Evolutionary conservation across 1,140 invertebrate species (phyloP), one percentile per base, ranked within the genome.

Genomic region (Sipha flava): DNA sequence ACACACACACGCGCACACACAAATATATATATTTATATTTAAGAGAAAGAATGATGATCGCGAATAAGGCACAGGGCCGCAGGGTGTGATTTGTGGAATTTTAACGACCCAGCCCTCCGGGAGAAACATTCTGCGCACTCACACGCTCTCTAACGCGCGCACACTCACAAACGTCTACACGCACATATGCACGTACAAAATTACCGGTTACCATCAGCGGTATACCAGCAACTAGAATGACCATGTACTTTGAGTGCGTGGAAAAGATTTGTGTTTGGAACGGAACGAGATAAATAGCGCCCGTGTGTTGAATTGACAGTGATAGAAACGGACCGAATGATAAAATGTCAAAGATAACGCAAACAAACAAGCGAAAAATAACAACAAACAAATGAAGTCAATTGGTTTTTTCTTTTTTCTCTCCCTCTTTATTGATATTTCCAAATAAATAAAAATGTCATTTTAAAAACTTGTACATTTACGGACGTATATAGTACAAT

Each of bases 71-170:
- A 43, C 52, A 23, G 21, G 34, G 37, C 52, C 73, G n/a, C 18
- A 57, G 52, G 73, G 52, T 31, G 52, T 59, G 52, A 23, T 77
- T 77, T 57, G 73, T 77, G 73, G 34, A 77, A 77, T 77, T 57
- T 54, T 37, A 77, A 77, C 52, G 52, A 77, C 73, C 49, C 14
- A 3, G n/a, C 37, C 37, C 64, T 26, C 34, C 37, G 64, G 64
- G 62, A 40, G 16, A 21, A 68, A 68, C 47, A n/a, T 52, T 49
- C 34, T 47, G 29, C n/a, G 43, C 31, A 23, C 21, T 57, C 49
- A 12, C 29, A 52, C 62, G 37, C 64, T 66, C 64, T 66, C 64
- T 62, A n/a, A n/a, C 18, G 34, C 31, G 18, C 3, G 4, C 12
- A 1, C 21, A 21, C n/a, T n/a, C n/a, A n/a, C n/a, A n/a, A n/a